These are phyloP conservation scores for Congeria kusceri DNA, from an alignment of 2,888 invertebrate genomes.

Conservation along the genomic window DNA sequence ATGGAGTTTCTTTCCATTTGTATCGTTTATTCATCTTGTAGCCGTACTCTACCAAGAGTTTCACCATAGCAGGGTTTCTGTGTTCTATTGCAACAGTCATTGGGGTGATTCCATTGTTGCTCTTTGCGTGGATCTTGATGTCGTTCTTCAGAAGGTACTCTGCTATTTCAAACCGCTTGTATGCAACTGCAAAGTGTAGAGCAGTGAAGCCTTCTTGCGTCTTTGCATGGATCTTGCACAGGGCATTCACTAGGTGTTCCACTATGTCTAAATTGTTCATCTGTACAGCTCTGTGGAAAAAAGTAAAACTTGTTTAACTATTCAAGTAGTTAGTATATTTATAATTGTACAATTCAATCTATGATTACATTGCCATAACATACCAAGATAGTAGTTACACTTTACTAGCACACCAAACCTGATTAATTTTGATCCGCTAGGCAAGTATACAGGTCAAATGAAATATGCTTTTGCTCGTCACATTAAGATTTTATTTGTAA, in stretches of 20 bases:
- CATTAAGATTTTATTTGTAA: no score
- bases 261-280: conserved; percentile 78
- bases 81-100: conserved; percentile 82
- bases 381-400: no score
- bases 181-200: conserved; percentile 80
- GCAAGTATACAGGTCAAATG: no score
- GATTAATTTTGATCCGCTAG: no score
- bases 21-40: conserved; percentile 79
- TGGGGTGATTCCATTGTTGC: conserved; percentile 78
- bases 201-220: conserved; percentile 80
- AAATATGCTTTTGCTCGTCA: no score
- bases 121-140: conserved; percentile 75
- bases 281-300: conserved; percentile 78
- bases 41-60: conserved; percentile 77
- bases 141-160: conserved; percentile 76
- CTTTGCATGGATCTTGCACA: conserved; percentile 79
- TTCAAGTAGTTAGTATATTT: no score
- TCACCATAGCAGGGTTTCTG: conserved; percentile 78
- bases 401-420: no score
- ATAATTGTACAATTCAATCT: no score
- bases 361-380: no score
- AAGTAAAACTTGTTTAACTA: background rate
- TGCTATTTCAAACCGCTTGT: conserved; percentile 78
- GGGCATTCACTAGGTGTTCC: conserved; percentile 77
- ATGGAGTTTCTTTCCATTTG: conserved; percentile 80